A percentile compares a stretch with the other conserved stretches of the same genome.
These are phyloP conservation scores for Opisthocomus hoazin DNA, from an alignment of 2,113 vertebrate species.

Conservation along the genomic window DNA sequence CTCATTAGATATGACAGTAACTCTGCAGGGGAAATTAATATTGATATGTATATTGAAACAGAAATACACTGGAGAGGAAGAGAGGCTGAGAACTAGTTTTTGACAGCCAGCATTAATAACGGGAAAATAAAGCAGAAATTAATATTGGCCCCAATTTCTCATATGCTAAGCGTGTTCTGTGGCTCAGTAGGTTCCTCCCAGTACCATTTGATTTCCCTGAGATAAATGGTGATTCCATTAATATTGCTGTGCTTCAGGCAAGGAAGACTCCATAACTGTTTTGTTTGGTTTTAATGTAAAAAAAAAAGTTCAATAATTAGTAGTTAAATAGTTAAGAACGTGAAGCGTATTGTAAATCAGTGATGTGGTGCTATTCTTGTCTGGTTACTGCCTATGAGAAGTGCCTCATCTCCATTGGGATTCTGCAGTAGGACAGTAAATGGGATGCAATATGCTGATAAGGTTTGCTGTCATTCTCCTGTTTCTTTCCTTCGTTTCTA, in stretches of 20 bases:
- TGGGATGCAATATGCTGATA: background rate
- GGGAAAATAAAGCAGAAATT: background rate
- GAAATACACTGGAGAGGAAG: background rate
- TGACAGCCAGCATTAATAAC: background rate
- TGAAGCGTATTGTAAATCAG: rapidly evolving
- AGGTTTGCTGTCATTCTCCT: background rate
- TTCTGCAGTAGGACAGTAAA: background rate
- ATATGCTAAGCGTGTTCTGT: background rate
- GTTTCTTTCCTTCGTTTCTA: background rate
- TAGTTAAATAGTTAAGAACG: background rate
- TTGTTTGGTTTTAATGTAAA: background rate
- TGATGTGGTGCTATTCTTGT: background rate
- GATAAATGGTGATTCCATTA: background rate
- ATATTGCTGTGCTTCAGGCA: background rate
- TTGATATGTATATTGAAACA: slow-evolving; percentile 27
- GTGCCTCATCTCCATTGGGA: background rate
- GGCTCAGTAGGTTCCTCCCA: background rate
- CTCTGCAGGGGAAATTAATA: slow-evolving; percentile 32
- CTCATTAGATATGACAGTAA: slow-evolving; percentile 29
- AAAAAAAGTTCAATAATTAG: background rate
- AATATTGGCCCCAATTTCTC: background rate
- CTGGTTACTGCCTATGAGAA: background rate
- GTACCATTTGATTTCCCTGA: background rate
- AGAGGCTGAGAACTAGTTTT: background rate
- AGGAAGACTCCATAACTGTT: background rate